phyloP scores from a whole-genome alignment of 2,797 vertebrate genomes.

The Hipposideros larvatus region DNA sequence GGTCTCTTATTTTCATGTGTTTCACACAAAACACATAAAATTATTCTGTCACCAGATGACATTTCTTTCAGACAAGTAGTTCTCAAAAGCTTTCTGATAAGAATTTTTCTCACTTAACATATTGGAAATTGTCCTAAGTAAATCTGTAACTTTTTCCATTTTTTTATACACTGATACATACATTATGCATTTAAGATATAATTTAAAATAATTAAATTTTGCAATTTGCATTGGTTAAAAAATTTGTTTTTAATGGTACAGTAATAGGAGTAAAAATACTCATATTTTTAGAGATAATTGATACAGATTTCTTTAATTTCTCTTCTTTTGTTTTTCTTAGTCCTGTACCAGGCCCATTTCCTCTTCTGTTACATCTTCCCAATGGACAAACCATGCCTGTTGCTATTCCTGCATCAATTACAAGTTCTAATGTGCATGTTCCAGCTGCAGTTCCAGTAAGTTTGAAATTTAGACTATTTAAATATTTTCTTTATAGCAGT shows the following conservation, averaged over 20 bases:
- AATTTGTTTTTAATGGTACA: conserved; percentile 57
- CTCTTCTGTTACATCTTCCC: conserved; percentile 98
- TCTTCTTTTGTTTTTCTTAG: conserved; percentile 89
- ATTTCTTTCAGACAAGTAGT: conserved; percentile 14
- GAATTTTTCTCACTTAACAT: conserved; percentile 52
- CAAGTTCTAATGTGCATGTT: conserved; percentile 98
- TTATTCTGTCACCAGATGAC: neutral
- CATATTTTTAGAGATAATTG: neutral
- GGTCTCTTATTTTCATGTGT: conserved; percentile 45
- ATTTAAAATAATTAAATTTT: conserved; percentile 64
- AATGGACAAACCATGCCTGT: conserved; percentile 99
- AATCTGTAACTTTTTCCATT: neutral
- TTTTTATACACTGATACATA: conserved; percentile 4
- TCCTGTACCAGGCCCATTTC: conserved; percentile 97
- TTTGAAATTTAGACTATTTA: conserved; percentile 83
- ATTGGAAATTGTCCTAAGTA: conserved; percentile 39
- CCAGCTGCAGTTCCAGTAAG: conserved; percentile 98
- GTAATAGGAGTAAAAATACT: conserved; percentile 25
- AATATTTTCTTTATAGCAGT: conserved; percentile 53
- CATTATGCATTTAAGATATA: conserved; percentile 50
- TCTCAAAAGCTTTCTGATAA: conserved; percentile 38
- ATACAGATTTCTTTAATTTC: conserved; percentile 76
- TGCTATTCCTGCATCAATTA: conserved; percentile 98
- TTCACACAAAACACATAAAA: conserved; percentile 56
- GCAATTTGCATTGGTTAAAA: conserved; percentile 48